These are phyloP conservation scores for Catharus fuscescens DNA, from an alignment of 2,113 vertebrate genomes.

Conservation along the genomic window DNA sequence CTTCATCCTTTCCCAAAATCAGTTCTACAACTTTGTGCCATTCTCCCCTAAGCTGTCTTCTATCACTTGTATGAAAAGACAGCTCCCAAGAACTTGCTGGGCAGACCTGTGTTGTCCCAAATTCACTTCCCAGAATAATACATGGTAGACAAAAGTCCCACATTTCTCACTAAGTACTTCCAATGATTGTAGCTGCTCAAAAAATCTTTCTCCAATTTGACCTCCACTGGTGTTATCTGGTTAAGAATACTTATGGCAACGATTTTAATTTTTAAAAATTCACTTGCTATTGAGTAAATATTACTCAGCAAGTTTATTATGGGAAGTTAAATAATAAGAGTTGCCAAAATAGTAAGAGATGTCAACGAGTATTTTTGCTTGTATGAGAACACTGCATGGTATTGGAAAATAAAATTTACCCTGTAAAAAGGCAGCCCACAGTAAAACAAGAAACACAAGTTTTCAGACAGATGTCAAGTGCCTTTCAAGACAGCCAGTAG, in stretches of 20 bases:
- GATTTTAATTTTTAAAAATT: background rate
- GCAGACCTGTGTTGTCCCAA: background rate
- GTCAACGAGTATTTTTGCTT: slow-evolving; percentile 25
- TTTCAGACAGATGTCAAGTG: slow-evolving; percentile 7
- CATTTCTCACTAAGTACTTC: background rate
- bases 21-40: background rate
- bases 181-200: background rate
- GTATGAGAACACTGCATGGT: background rate
- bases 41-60: background rate
- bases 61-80: background rate
- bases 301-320: background rate
- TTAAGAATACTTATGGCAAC: background rate
- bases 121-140: background rate
- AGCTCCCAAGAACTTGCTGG: background rate
- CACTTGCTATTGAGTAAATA: background rate
- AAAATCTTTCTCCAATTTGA: background rate
- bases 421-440: background rate
- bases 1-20: background rate
- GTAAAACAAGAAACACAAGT: slow-evolving; percentile 6
- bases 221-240: background rate
- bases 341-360: background rate
- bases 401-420: background rate
- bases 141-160: background rate
- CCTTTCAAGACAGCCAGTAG: background rate
- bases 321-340: background rate